Base-by-base conservation (phyloP, 2,888 invertebrate genomes). In the Coenonympha arcania region DNA sequence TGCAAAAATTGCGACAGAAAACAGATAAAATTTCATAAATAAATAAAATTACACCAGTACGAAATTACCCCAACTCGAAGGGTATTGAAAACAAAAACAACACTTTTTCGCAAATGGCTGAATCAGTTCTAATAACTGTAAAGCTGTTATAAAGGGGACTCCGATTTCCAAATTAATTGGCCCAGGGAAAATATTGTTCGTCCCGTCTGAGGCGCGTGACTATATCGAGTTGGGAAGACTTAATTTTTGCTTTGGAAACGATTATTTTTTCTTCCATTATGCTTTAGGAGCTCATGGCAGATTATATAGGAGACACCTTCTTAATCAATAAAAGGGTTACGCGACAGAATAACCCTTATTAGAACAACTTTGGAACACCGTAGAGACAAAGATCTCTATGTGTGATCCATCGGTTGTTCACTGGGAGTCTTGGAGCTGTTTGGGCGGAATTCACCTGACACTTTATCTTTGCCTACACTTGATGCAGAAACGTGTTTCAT, bases 241-340 rank as follows among this genome's bases (percentile, higher is more conserved):
- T 60, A 60, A 62, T 58, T 55, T 58, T 54, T 56, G 43, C 57
- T 56, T 46, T 57, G 54, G 49, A 33, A 40, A 51, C 60, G 55
- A 55, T 59, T 52, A 56, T 56, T 59, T 57, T 58, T 57, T 46
- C 54, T 55, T 51, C 16, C 34, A 31, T 39, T 39, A 15, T 39
- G 9, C 16, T 39, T 39, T 24, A 4, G 15, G 39, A 39, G 15
- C 39, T 24, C 20, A 5, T 37, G 22, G 37, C 2, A 18, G n/a
- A 18, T 30, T 30, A 13, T 30, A n/a, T 13, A n/a, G 6, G 6
- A 28, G 8, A 13, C 13, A 5, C 30, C 4, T 30, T 4, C 11
- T 13, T 24, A 24, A 4, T 4, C 24, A n/a, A n/a, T n/a, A n/a
- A n/a, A n/a, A n/a, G n/a, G n/a, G n/a, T n/a, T n/a, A n/a, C n/a